These are phyloP conservation scores for Xerus rutilus DNA, from an alignment of 2,797 vertebrate genomes.

Conservation along the genomic window DNA sequence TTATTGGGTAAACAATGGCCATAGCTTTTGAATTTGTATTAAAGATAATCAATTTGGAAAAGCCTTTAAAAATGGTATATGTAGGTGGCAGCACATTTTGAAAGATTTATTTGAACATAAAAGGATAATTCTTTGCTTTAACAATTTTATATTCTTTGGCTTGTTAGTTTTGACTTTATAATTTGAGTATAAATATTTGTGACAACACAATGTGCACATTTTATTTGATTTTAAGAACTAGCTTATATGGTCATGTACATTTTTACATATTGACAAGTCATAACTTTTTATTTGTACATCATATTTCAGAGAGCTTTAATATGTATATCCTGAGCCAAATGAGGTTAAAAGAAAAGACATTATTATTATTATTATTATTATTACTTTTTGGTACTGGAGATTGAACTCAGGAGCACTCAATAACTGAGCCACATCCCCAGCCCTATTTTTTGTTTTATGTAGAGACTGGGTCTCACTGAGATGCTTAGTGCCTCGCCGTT, in stretches of 20 bases:
- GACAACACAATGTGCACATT: background rate
- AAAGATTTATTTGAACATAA: constrained; percentile 43
- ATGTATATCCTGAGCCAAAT: constrained; percentile 47
- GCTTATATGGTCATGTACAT: background rate
- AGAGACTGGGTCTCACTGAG: no score
- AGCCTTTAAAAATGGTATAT: constrained; percentile 25
- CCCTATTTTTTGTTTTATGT: no score
- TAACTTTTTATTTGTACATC: constrained; percentile 48
- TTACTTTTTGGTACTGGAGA: no score
- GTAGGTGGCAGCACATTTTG: background rate
- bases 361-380: no score
- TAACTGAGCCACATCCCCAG: no score
- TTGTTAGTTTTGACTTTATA: background rate
- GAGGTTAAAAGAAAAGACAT: constrained; percentile 47
- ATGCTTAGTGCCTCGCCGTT: no score
- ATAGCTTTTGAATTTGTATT: constrained; percentile 19
- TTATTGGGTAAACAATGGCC: background rate
- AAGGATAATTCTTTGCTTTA: constrained; percentile 28
- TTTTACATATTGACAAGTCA: constrained; percentile 51
- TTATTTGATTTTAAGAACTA: constrained; percentile 59
- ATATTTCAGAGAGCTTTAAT: constrained; percentile 51
- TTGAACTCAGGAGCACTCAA: no score
- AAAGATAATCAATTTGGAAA: constrained; percentile 34
- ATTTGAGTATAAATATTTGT: constrained; percentile 50
- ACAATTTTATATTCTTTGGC: constrained; percentile 26